Percentiles rank a stretch among this genome's conserved stretches.
Evolutionary conservation across 1,140 invertebrate genomes (phyloP).

Genomic region (Scaptomyza graminum): DNA sequence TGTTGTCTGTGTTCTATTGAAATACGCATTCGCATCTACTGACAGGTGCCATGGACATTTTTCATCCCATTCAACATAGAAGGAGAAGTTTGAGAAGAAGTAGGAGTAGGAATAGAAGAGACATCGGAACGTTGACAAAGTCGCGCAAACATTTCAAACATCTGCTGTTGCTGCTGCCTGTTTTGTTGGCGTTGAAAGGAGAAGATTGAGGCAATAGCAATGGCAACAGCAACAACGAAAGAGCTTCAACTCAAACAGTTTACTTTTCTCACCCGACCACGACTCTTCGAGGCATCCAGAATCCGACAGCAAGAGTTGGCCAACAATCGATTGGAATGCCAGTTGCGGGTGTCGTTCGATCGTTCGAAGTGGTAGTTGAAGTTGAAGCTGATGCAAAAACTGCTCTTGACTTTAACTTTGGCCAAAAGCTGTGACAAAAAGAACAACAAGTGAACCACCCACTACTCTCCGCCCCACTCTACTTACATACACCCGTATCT

Average conservation of each 20-base stretch:
- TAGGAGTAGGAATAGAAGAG: constrained; percentile 17
- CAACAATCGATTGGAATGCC: constrained; percentile 75
- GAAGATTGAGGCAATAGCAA: constrained; percentile 33
- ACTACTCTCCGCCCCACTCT: constrained; percentile 15
- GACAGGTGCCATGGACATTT: constrained; percentile 72
- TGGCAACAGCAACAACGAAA: constrained; percentile 5
- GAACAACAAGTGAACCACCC: constrained; percentile 40
- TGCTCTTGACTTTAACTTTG: constrained; percentile 3
- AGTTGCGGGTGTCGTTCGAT: constrained; percentile 59
- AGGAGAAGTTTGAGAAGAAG: not conserved
- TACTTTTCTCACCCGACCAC: constrained; percentile 67
- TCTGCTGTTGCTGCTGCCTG: constrained; percentile 44
- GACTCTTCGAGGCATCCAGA: constrained; percentile 13
- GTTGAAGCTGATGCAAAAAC: not conserved
- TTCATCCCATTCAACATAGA: constrained; percentile 51
- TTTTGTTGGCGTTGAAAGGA: constrained; percentile 43
- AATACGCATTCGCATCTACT: constrained; percentile 47
- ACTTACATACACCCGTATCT: constrained; percentile 16
- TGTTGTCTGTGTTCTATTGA: constrained; percentile 15
- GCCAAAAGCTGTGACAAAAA: constrained; percentile 53
- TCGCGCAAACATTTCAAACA: constrained; percentile 71
- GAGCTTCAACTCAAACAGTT: constrained; percentile 47
- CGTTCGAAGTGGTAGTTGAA: not conserved
- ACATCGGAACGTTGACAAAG: constrained; percentile 59
- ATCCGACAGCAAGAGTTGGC: constrained; percentile 43